Evolutionary conservation across 1,140 invertebrate species (phyloP).

Genomic region (Dinothrombium tinctorium): DNA sequence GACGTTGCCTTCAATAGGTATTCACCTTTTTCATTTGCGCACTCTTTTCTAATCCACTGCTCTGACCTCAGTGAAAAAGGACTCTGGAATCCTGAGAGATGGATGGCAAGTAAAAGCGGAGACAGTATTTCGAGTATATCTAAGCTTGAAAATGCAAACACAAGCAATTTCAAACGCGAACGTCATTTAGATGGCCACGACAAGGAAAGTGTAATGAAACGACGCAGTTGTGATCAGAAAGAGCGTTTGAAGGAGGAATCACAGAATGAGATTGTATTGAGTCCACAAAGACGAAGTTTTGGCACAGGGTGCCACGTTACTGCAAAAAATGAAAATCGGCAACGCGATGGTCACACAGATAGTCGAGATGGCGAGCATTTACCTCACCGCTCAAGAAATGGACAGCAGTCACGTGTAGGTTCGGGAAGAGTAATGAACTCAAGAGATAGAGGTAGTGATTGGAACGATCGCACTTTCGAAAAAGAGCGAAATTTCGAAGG

Average conservation of each 20-base stretch:
- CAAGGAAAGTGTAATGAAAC: constrained; percentile 22
- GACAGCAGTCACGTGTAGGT: background rate
- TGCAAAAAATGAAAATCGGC: background rate
- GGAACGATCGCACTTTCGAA: background rate
- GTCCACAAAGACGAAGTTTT: constrained; percentile 54
- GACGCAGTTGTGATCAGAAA: constrained; percentile 31
- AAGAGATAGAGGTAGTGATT: background rate
- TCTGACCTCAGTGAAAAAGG: constrained; percentile 19
- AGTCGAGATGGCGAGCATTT: background rate
- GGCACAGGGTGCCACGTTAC: constrained; percentile 43
- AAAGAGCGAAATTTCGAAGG: background rate
- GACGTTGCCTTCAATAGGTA: constrained; percentile 31
- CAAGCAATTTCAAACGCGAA: constrained; percentile 13
- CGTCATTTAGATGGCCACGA: constrained; percentile 5
- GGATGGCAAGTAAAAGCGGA: constrained; percentile 28
- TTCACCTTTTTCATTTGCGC: background rate
- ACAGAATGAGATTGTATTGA: constrained; percentile 51
- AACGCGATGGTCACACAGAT: background rate
- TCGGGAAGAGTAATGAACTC: background rate
- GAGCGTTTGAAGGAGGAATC: constrained; percentile 48
- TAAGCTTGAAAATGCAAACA: constrained; percentile 11
- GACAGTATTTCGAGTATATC: background rate
- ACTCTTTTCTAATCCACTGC: background rate
- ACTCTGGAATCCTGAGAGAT: constrained; percentile 34
- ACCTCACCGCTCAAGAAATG: background rate